Evolutionary conservation across 2,797 vertebrate genomes (phyloP).

Genomic region (Hemibagrus guttatus): DNA sequence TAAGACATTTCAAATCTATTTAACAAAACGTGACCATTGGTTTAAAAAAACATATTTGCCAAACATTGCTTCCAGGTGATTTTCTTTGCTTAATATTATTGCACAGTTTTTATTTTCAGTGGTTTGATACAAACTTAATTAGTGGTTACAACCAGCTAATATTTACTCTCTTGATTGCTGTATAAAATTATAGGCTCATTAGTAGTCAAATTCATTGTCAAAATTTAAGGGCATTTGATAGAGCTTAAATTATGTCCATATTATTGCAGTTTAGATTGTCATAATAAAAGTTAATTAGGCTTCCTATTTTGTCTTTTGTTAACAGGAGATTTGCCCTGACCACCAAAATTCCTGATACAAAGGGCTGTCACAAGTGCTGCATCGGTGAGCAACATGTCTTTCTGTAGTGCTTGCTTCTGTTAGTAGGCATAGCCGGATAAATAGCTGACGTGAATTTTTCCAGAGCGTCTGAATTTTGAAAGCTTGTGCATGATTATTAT

Average conservation of each 20-base stretch:
- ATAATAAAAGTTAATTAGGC: not conserved
- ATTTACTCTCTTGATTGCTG: not conserved
- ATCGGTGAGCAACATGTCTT: conserved; percentile 81
- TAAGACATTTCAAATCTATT: not conserved
- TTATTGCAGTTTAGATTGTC: not conserved
- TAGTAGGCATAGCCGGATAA: not conserved
- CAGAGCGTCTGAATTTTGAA: not conserved
- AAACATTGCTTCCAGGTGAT: not conserved
- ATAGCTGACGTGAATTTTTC: too few species aligned
- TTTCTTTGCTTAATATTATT: not conserved
- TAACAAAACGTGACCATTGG: not conserved
- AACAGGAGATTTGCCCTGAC: conserved; percentile 95
- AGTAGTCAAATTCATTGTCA: not conserved
- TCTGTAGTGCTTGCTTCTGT: not conserved
- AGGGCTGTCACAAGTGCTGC: conserved; percentile 99
- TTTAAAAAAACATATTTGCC: not conserved
- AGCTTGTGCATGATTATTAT: not conserved
- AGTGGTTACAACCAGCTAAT: too few species aligned
- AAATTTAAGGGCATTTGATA: not conserved
- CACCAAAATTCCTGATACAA: conserved; percentile 97
- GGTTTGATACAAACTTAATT: not conserved
- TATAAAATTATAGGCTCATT: not conserved
- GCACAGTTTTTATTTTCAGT: not conserved
- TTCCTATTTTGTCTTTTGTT: conserved; percentile 50
- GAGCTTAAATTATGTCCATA: not conserved